Evolutionary conservation across 92 coral and sea anemone species (phyloP), one percentile per base, ranked within the genome.

Genomic region (Parazoanthus darwini): DNA sequence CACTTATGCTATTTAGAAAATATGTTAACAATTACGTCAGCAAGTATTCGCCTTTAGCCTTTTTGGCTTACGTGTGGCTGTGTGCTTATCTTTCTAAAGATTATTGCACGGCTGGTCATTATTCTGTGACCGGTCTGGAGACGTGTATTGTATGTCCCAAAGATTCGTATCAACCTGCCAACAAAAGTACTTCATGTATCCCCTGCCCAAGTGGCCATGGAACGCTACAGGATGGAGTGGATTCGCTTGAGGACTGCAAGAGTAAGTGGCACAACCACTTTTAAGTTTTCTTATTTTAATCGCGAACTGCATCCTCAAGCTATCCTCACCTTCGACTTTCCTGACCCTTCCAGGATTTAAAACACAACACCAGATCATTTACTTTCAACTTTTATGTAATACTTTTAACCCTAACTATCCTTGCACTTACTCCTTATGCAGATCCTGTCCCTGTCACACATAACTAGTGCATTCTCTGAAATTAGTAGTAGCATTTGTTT

Each of bases 121-220:
- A 88, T 81, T 93, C 98, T 25, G 81, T 35, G 46, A 93, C 90
- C 67, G 98, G 96, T 79, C 92, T 93, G 15, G 94, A 90, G 51
- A 91, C 90, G 9, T 95, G 98, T 85, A 54, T 88, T 39, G 94
- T 93, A 8, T 95, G 98, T 68, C 92, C 98, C 15, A 81, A 85
- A 42, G 96, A 94, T 59, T 86, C 94, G 5, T 95, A 93, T 74
- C 98, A 95, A 82, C 86, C 94, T 8, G 67, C 88, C 73, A 88
- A 74, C 84, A 93, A 87, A 33, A 91, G 93, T 81, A 90, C 95
- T 46, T 79, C 88, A 36, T 94, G 98, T 88, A 39, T 89, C 65
- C 39, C 86, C 37, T 95, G 98, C 82, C 94, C 96, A 6, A 74
- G 88, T 37, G 98, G 96, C 16, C 88, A 90, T 20, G 92, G 92